Percentiles rank a stretch among this genome's conserved stretches.
These are phyloP conservation scores for Ophiothrix spiculata DNA, from an alignment of 35 echinoderm and acorn worm genomes.

Conservation along the genomic window DNA sequence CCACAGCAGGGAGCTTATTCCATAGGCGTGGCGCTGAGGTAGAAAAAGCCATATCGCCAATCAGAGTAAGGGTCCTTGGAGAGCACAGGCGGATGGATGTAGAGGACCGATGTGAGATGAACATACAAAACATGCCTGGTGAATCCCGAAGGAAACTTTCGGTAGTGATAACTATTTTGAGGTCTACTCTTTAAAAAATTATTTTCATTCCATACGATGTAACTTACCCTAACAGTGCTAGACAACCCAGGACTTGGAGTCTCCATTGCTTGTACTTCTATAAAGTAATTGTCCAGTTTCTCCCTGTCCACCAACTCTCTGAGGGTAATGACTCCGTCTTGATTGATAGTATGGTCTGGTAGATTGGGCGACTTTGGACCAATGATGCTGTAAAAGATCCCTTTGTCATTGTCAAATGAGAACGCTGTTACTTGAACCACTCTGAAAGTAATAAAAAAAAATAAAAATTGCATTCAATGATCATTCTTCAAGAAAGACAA, in stretches of 20 bases:
- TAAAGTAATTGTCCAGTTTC: slow-evolving; percentile 30
- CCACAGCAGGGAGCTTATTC: too few species aligned
- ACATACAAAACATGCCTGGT: too few species aligned
- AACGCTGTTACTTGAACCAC: slow-evolving; percentile 47
- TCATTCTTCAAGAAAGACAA: too few species aligned
- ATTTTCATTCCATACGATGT: too few species aligned
- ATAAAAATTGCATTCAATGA: neutral
- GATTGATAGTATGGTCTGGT: slow-evolving; percentile 44
- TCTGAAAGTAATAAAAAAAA: slow-evolving; percentile 11
- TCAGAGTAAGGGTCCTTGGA: too few species aligned
- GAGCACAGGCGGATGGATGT: too few species aligned
- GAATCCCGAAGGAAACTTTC: too few species aligned
- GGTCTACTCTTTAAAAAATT: too few species aligned
- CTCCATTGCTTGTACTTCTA: slow-evolving; percentile 54
- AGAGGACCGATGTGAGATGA: too few species aligned
- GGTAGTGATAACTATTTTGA: too few species aligned
- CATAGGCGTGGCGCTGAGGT: too few species aligned
- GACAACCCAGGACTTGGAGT: slow-evolving; percentile 4
- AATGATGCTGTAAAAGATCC: slow-evolving; percentile 33
- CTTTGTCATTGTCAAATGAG: slow-evolving; percentile 59
- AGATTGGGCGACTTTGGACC: neutral
- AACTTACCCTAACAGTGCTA: slow-evolving; percentile 58
- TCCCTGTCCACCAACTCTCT: slow-evolving; percentile 26
- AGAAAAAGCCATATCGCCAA: too few species aligned
- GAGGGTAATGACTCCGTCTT: slow-evolving; percentile 46